Evolutionary conservation across 2,113 vertebrate genomes (phyloP).

Genomic region (Romanogobio albipinnatus): DNA sequence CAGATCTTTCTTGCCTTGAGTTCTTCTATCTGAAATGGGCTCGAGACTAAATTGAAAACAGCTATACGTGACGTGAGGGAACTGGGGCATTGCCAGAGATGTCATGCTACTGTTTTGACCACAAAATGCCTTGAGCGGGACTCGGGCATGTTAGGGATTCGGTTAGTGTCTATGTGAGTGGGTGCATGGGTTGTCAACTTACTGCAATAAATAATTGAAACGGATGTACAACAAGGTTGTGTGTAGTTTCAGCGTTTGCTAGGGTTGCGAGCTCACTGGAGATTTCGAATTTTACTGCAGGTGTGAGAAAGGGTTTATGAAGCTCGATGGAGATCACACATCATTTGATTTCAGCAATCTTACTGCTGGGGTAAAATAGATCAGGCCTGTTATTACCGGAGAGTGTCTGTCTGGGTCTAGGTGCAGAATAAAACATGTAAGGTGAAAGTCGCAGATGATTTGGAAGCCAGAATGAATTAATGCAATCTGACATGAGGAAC

Average conservation of each 20-base stretch:
- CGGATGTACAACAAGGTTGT: neutral
- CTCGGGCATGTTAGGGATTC: slow-evolving; percentile 22
- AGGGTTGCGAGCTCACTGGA: slow-evolving; percentile 42
- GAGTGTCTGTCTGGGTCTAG: slow-evolving; percentile 23
- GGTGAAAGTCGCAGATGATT: slow-evolving; percentile 49
- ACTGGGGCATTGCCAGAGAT: slow-evolving; percentile 6
- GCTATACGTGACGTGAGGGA: neutral
- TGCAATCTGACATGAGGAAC: neutral
- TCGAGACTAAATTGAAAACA: slow-evolving; percentile 8
- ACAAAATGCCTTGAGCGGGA: slow-evolving; percentile 25
- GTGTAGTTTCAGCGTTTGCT: slow-evolving; percentile 7
- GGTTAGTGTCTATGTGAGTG: neutral
- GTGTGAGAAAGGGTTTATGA: slow-evolving; percentile 58
- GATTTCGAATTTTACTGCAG: slow-evolving; percentile 57
- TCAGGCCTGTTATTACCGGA: slow-evolving; percentile 9
- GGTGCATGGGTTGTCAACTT: slow-evolving; percentile 9
- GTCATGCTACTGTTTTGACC: slow-evolving; percentile 8
- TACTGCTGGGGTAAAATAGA: slow-evolving; percentile 64
- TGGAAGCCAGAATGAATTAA: slow-evolving; percentile 5
- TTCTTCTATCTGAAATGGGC: neutral
- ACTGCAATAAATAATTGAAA: slow-evolving; percentile 21
- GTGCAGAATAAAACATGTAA: neutral
- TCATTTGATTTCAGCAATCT: slow-evolving; percentile 67
- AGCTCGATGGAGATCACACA: slow-evolving; percentile 65
- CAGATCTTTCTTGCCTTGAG: slow-evolving; percentile 23